phyloP scores from a whole-genome alignment of 2,113 vertebrate genomes.

The Phrynosoma platyrhinos region DNA sequence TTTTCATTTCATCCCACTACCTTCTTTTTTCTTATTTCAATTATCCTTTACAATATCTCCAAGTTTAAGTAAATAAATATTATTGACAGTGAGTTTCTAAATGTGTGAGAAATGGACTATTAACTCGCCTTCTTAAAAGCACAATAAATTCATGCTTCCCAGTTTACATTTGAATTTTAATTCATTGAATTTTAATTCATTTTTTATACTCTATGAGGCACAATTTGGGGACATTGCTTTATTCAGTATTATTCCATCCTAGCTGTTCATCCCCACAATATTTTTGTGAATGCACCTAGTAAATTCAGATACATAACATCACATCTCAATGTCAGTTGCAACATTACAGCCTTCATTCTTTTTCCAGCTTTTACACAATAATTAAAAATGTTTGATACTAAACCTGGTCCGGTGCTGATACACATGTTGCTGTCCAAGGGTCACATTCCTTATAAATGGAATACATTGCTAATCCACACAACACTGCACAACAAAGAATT shows the following conservation, averaged over 20 bases:
- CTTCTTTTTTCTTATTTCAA: neutral
- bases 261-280: neutral
- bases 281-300: neutral
- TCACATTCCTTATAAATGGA: constrained; percentile 92
- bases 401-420: constrained; percentile 92
- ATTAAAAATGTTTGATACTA: constrained; percentile 1
- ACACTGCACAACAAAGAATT: constrained; percentile 81
- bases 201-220: neutral
- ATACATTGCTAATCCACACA: constrained; percentile 89
- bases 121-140: neutral
- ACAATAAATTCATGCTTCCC: neutral
- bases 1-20: neutral
- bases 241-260: neutral
- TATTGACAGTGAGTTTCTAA: neutral
- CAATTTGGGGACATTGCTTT: neutral
- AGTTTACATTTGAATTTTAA: neutral
- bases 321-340: neutral
- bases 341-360: neutral
- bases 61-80: constrained; percentile 9
- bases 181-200: neutral
- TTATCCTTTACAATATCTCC: constrained; percentile 16
- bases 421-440: constrained; percentile 83
- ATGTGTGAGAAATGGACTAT: neutral
- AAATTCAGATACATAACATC: neutral
- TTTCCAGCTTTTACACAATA: neutral